A percentile compares a stretch with the other conserved stretches of the same genome.
Conservation (phyloP, 2,888 invertebrate genomes). For the Clitarchus hookeri region DNA sequence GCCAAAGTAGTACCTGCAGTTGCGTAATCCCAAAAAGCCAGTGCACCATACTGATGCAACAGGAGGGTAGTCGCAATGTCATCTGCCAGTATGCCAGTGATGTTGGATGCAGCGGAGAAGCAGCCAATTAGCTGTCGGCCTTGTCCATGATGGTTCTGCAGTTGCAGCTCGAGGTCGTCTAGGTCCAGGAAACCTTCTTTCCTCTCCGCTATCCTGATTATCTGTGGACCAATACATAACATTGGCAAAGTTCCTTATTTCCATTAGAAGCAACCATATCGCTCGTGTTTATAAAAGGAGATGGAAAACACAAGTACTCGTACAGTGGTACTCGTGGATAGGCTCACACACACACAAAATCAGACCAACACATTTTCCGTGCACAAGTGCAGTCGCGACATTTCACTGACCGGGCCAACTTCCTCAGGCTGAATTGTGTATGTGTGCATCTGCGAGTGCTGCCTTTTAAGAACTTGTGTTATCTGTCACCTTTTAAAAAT, state of each 20-base stretch:
- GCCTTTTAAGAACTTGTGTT: no score
- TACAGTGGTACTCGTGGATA: no score
- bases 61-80: slow-evolving; percentile 80
- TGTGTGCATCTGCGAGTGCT: no score
- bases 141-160: slow-evolving; percentile 62
- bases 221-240: slow-evolving; percentile 56
- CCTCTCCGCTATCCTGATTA: slow-evolving; percentile 78
- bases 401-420: no score
- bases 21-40: slow-evolving; percentile 90
- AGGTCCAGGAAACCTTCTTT: slow-evolving; percentile 80
- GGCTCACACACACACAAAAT: no score
- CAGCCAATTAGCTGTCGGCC: slow-evolving; percentile 79
- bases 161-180: slow-evolving; percentile 71
- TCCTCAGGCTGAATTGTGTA: no score
- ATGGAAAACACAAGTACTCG: no score
- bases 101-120: slow-evolving; percentile 84
- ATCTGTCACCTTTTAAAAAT: no score
- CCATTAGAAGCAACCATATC: no score
- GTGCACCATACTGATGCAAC: slow-evolving; percentile 80
- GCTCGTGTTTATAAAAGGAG: no score
- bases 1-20: slow-evolving; percentile 62
- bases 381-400: no score
- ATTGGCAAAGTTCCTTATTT: neutral
- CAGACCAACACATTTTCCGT: no score
- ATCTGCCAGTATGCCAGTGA: slow-evolving; percentile 86